phyloP scores from a whole-genome alignment of 2,888 invertebrate genomes.

The Allophyes oxyacanthae region DNA sequence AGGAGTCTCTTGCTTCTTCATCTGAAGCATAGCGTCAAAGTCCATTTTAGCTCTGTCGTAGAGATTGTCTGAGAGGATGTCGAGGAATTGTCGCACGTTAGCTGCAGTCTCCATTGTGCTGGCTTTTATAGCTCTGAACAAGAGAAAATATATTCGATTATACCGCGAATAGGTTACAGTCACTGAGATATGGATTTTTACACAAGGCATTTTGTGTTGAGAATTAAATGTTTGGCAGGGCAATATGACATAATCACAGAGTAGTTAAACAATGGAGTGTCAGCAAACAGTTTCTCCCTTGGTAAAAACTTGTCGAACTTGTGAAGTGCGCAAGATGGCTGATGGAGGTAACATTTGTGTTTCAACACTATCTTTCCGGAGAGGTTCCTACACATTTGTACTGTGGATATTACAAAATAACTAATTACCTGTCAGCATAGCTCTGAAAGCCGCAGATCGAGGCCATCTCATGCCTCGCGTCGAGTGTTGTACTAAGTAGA shows the following conservation, averaged over 20 bases:
- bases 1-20: conserved; percentile 90
- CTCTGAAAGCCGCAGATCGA: conserved; percentile 96
- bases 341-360: too few species aligned
- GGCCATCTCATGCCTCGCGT: conserved; percentile 94
- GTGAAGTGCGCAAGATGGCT: too few species aligned
- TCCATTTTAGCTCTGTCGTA: conserved; percentile 92
- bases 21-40: conserved; percentile 92
- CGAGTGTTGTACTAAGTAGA: conserved; percentile 92
- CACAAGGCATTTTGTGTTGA: too few species aligned
- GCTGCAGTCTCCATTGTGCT: conserved; percentile 95
- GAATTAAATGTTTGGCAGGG: too few species aligned
- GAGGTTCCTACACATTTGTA: too few species aligned
- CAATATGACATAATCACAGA: too few species aligned
- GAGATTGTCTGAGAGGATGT: conserved; percentile 92
- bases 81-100: conserved; percentile 94
- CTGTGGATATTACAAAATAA: too few species aligned
- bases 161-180: neutral
- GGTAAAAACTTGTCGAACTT: too few species aligned
- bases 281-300: too few species aligned
- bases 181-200: too few species aligned
- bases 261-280: too few species aligned
- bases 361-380: too few species aligned
- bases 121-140: conserved; percentile 93
- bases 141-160: conserved; percentile 1
- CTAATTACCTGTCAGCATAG: conserved; percentile 96